Evolutionary conservation across 2,888 invertebrate genomes (phyloP).

Genomic region (Tenthredo amoena): DNA sequence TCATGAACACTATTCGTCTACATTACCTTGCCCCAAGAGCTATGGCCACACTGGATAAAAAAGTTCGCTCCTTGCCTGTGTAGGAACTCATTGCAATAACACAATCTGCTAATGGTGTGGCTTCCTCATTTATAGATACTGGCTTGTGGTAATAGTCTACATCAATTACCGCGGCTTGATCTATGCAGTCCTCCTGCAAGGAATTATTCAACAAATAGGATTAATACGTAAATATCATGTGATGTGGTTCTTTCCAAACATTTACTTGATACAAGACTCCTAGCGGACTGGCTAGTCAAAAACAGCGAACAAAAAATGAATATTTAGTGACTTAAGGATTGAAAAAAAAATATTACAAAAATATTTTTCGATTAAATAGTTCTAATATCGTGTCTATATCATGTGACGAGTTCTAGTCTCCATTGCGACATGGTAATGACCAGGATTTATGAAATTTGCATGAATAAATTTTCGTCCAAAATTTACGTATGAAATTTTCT

Average conservation of each 20-base stretch:
- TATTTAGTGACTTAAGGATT: neutral
- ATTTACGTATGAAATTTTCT: too few relatives aligned
- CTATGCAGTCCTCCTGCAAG: slow-evolving; percentile 84
- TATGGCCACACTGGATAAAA: slow-evolving; percentile 85
- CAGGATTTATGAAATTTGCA: too few relatives aligned
- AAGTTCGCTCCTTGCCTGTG: slow-evolving; percentile 86
- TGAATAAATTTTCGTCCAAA: too few relatives aligned
- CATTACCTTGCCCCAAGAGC: slow-evolving; percentile 86
- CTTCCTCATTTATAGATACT: slow-evolving; percentile 79
- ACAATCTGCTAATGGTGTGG: slow-evolving; percentile 83
- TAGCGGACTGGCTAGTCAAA: neutral
- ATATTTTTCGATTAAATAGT: too few relatives aligned
- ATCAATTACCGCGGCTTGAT: slow-evolving; percentile 81
- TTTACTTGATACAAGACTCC: neutral
- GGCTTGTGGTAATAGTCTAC: slow-evolving; percentile 88
- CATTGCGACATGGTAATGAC: too few relatives aligned
- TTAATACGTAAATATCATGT: neutral
- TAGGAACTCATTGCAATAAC: slow-evolving; percentile 91
- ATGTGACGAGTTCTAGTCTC: too few relatives aligned
- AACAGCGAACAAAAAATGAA: neutral
- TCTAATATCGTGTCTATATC: too few relatives aligned
- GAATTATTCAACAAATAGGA: neutral
- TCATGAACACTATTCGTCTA: slow-evolving; percentile 3
- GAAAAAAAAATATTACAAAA: too few relatives aligned
- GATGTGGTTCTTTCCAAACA: neutral